Evolutionary conservation across 2,797 vertebrate species (phyloP), one percentile per base, ranked within the genome.

Genomic region (Morus bassanus): DNA sequence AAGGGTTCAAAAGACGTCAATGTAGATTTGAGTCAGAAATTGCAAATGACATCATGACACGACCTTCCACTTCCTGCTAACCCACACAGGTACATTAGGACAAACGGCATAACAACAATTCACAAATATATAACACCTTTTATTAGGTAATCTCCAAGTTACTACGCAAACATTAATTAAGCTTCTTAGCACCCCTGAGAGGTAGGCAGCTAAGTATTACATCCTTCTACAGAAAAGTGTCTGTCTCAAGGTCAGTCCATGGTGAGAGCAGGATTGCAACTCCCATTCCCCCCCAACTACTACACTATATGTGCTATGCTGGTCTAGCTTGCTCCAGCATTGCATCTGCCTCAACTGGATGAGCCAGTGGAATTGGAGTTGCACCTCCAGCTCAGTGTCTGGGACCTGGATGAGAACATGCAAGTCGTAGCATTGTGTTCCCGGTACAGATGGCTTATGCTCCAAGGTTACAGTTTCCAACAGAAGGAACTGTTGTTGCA

Each of bases 101-200:
- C 91, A 65, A 84, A 92, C 13, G 39, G 88, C 85, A 67, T 57
- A 95, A 93, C 88, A 80, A 33, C 80, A 56, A 88, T 28, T 21
- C 89, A 67, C 74, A 50, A 51, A 56, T 14, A 35, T 41, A 69
- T 17, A 93, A 37, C 85, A 97, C 91, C 93, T 78, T 76, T 63
- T 63, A 39, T 97, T 95, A 95, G 87, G 93, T 92, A 95, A 97
- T 93, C 96, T 81, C 85, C 76, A 85, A 37, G 61, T 22, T 70
- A 95, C 95, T 75, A 69, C 51, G 12, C 93, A 97, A 97, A 97
- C 95, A 95, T 69, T 93, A 93, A 97, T 97, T 97, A 97, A 96
- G 93, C 89, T 84, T 67, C 95, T 96, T 91, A 95, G 88, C 89
- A 96, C 63, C 65, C 54, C 75, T 54, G 85, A 88, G 91, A 91